phyloP scores from a whole-genome alignment of 2,113 vertebrate genomes.

The Chascanopsetta lugubris region DNA sequence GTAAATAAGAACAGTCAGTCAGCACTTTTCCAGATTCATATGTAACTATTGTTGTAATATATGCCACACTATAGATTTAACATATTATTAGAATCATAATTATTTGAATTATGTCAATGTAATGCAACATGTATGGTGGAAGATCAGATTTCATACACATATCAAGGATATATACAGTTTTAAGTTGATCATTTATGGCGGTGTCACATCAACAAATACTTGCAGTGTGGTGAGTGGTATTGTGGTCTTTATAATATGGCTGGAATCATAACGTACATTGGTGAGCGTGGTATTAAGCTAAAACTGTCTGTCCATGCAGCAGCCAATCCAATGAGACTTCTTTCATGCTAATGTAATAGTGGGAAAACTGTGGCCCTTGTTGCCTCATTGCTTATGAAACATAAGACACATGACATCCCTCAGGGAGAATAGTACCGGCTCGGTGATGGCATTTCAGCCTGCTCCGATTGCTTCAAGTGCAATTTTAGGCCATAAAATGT shows the following conservation, averaged over 20 bases:
- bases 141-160: no score
- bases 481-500: constrained; percentile 55
- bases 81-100: neutral
- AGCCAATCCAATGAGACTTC: constrained; percentile 3
- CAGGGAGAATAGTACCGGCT: constrained; percentile 50
- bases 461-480: constrained; percentile 51
- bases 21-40: neutral
- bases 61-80: neutral
- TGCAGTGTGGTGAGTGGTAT: neutral
- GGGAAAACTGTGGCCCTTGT: constrained; percentile 27
- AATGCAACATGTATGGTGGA: no score
- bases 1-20: neutral
- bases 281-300: neutral
- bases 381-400: constrained; percentile 46
- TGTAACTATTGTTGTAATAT: neutral
- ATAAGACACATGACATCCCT: constrained; percentile 41
- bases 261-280: neutral
- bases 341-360: constrained; percentile 15
- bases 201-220: neutral
- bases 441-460: constrained; percentile 51
- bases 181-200: no score
- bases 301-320: neutral
- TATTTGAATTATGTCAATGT: neutral
- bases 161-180: no score
- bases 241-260: neutral